These are phyloP conservation scores for Lophotriccus pileatus DNA, from an alignment of 2,797 vertebrate species.

Conservation along the genomic window DNA sequence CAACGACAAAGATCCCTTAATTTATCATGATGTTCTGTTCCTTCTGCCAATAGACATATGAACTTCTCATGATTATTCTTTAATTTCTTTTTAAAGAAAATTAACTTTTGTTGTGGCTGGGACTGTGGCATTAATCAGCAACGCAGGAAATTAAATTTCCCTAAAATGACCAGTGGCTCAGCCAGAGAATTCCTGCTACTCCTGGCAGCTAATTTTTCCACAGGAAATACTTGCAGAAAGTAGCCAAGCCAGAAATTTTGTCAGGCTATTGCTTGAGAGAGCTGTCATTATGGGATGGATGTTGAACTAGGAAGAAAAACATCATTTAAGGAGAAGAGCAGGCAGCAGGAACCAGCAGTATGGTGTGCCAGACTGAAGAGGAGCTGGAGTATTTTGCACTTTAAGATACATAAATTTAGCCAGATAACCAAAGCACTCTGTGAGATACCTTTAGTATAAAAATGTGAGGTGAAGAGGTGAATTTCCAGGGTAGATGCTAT, in stretches of 20 bases:
- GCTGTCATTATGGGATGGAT: not conserved
- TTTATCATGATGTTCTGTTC: not conserved
- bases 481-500: not conserved
- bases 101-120: not conserved
- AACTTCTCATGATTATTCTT: not conserved
- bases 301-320: not conserved
- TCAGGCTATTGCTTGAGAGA: not conserved
- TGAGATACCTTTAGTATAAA: not conserved
- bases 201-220: not conserved
- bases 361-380: not conserved
- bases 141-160: slow-evolving; percentile 8
- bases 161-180: not conserved
- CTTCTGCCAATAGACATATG: not conserved
- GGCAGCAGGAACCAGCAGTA: not conserved
- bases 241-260: not conserved
- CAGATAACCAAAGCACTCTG: not conserved
- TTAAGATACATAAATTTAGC: not conserved
- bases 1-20: not conserved
- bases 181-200: slow-evolving; percentile 1
- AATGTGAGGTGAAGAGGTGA: not conserved
- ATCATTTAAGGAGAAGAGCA: not conserved
- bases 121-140: not conserved
- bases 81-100: not conserved
- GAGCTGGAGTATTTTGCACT: not conserved
- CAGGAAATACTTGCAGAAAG: not conserved